Evolutionary conservation across 2,888 invertebrate species (phyloP).

Genomic region (Ametastegia equiseti): DNA sequence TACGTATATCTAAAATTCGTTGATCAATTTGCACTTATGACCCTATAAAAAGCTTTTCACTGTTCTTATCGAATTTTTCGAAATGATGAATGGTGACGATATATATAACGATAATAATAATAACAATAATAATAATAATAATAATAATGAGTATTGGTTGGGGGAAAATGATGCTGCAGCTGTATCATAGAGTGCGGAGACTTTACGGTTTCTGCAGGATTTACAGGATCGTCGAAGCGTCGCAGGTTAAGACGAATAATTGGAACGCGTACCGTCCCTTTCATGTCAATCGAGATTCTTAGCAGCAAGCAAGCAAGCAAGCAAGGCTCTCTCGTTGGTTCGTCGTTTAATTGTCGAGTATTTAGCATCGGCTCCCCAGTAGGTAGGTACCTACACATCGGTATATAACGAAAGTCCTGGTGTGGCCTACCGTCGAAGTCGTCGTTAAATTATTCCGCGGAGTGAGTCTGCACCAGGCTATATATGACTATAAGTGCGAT

Average conservation of each 20-base stretch:
- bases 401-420: no score
- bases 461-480: slow-evolving; percentile 57
- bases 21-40: no score
- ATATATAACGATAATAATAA: no score
- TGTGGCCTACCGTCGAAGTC: slow-evolving; percentile 56
- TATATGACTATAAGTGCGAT: slow-evolving; percentile 52
- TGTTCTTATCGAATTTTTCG: no score
- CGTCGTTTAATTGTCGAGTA: slow-evolving; percentile 66
- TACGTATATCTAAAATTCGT: no score
- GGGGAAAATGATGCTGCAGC: slow-evolving; percentile 1
- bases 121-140: no score
- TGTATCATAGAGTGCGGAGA: background rate
- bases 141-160: background rate
- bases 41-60: no score
- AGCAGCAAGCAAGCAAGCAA: no score
- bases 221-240: slow-evolving; percentile 13
- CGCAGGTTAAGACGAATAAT: slow-evolving; percentile 49
- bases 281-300: slow-evolving; percentile 52
- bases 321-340: slow-evolving; percentile 6
- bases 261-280: slow-evolving; percentile 52
- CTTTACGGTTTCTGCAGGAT: slow-evolving; percentile 46
- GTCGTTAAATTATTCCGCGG: slow-evolving; percentile 75
- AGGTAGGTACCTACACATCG: no score
- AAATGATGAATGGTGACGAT: no score
- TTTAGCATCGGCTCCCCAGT: slow-evolving; percentile 56